phyloP scores from a whole-genome alignment of 2,888 invertebrate species.

The Drosophila nigricruria region DNA sequence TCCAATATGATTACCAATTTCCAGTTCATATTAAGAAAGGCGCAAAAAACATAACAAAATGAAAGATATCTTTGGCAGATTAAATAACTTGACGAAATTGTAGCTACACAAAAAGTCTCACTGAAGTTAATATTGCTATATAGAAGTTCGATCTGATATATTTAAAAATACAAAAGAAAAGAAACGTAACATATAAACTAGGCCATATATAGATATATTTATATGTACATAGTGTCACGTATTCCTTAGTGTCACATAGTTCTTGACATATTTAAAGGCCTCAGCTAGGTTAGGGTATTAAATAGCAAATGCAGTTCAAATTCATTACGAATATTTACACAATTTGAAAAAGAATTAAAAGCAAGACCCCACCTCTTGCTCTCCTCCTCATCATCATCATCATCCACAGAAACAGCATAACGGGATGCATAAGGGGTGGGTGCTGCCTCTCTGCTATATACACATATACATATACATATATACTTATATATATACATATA shows the following conservation, averaged over 20 bases:
- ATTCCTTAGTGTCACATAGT: not conserved
- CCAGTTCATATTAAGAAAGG: conserved; percentile 4
- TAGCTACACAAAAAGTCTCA: not conserved
- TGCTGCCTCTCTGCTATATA: conserved; percentile 23
- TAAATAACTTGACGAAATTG: conserved; percentile 5
- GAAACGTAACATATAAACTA: not conserved
- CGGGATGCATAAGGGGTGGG: conserved; percentile 51
- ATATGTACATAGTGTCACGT: too few relatives aligned
- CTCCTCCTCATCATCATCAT: conserved; percentile 21
- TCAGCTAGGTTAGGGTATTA: not conserved
- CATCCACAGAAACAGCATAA: conserved; percentile 26
- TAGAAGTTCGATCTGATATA: not conserved
- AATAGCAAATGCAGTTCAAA: conserved; percentile 45
- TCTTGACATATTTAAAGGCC: not conserved
- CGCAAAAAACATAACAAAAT: not conserved
- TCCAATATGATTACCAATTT: conserved; percentile 24
- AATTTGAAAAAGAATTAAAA: conserved; percentile 60
- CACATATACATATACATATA: not conserved
- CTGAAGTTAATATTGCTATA: not conserved
- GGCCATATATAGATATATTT: not conserved
- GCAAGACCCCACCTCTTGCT: not conserved
- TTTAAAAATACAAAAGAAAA: not conserved
- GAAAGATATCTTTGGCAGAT: not conserved
- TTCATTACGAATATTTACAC: conserved; percentile 71
- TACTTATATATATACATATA: too few relatives aligned